Percentiles rank a stretch among this genome's conserved stretches.
Conservation (phyloP, 2,888 invertebrate genomes). For the Galeopsomyia nigrocyanea region DNA sequence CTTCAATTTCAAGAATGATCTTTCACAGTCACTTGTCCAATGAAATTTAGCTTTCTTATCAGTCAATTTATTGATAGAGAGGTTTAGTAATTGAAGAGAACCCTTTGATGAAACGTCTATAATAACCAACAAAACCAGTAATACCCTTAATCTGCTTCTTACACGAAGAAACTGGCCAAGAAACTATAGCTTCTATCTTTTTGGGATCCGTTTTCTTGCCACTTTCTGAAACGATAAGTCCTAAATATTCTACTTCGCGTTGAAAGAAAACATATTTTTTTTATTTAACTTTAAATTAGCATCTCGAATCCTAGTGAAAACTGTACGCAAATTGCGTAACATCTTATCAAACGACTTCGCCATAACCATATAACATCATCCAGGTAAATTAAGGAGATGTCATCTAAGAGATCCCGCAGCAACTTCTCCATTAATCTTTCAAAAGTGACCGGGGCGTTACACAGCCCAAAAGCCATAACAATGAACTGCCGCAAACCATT, state of each 20-base stretch:
- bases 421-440: constrained; percentile 50
- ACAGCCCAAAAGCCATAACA: constrained; percentile 52
- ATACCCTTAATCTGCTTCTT: constrained; percentile 40
- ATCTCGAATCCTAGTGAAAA: constrained; percentile 48
- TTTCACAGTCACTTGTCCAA: too few relatives aligned
- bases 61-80: constrained; percentile 44
- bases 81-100: constrained; percentile 51
- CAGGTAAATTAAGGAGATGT: constrained; percentile 43
- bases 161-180: constrained; percentile 30
- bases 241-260: too few relatives aligned
- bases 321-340: constrained; percentile 40
- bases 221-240: too few relatives aligned
- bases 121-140: constrained; percentile 52
- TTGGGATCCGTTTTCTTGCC: constrained; percentile 51
- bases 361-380: constrained; percentile 51
- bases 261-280: too few relatives aligned
- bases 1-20: too few relatives aligned
- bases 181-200: constrained; percentile 28
- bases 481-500: constrained; percentile 46
- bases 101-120: constrained; percentile 48
- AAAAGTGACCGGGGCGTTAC: constrained; percentile 52
- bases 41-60: constrained; percentile 10
- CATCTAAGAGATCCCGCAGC: constrained; percentile 44
- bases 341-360: constrained; percentile 47
- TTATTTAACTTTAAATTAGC: too few relatives aligned